Evolutionary conservation across 1,140 invertebrate species (phyloP), one percentile per base, ranked within the genome.

Genomic region (Cydia strobilella): DNA sequence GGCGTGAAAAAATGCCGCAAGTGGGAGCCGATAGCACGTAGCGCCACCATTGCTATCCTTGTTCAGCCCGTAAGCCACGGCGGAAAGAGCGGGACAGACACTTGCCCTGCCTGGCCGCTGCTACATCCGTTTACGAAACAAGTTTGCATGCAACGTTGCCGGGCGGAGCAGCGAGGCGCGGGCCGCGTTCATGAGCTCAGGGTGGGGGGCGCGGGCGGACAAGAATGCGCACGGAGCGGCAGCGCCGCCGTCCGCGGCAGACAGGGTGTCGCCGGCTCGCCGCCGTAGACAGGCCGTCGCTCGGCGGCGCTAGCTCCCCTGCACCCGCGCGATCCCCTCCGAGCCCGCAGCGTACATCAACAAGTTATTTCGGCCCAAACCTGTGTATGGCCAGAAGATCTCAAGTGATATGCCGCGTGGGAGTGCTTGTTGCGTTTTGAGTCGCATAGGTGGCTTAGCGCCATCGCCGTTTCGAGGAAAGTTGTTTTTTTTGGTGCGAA

Each of bases 191-290:
- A 83, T 84, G 82, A 85, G 86, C 80, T 81, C 77, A 75, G 81
- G 84, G 81, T 77, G 84, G 86, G 87, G 88, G 86, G 91, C 83
- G 90, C 93, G 85, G 86, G 90, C 88, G 89, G 89, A 88, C 85
- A 91, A 88, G 94, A 93, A 93, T 93, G 90, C 82, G 91, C 90
- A 91, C 93, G 88, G 94, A 86, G 84, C 93, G 96, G 94, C 96
- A 96, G 96, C 96, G 91, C 75, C 83, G 95, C 94, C 93, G 95
- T 95, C 95, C 95, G 95, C 94, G 95, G 96, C 96, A 97, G 96
- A 97, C 96, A 97, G 95, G 96, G 96, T 97, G 96, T 96, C 96
- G 96, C 96, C 96, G 89, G 95, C 96, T 96, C 95, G 94, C 94
- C 95, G 94, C 93, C 94, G 94, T 95, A 95, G 95, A 96, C 95